Evolutionary conservation across 2,888 invertebrate species (phyloP).

Genomic region (Troides helena): DNA sequence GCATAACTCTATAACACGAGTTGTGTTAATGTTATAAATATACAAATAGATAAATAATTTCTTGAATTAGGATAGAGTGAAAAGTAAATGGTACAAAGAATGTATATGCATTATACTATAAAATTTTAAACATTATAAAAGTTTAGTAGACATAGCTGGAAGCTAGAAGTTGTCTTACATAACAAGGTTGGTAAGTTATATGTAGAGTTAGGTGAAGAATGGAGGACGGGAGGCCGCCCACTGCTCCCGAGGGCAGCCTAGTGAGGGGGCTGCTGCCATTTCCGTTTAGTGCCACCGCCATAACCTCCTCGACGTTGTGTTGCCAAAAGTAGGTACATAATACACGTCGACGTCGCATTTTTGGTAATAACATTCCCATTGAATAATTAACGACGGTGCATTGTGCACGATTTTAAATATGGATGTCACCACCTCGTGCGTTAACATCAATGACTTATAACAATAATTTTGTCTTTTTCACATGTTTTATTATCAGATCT

Average conservation of each 20-base stretch:
- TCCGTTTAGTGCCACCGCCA: conserved; percentile 34
- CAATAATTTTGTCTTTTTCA: background rate
- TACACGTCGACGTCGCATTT: conserved; percentile 12
- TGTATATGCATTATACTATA: background rate
- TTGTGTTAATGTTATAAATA: background rate
- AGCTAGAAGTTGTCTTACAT: conserved; percentile 29
- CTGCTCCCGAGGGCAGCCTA: conserved; percentile 54
- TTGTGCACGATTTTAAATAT: conserved; percentile 9
- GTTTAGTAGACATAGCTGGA: conserved; percentile 1
- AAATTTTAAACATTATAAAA: background rate
- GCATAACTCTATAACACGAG: background rate
- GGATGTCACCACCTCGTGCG: background rate
- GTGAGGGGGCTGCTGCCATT: conserved; percentile 45
- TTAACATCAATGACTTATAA: background rate
- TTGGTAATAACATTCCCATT: conserved; percentile 30
- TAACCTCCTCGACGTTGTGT: conserved; percentile 27
- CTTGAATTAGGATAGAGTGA: background rate
- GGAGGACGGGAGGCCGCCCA: conserved; percentile 58
- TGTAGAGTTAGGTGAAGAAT: conserved; percentile 40
- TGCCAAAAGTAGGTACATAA: conserved; percentile 25
- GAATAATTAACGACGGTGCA: conserved; percentile 30
- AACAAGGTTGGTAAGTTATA: conserved; percentile 31
- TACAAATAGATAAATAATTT: background rate
- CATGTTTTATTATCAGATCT: background rate
- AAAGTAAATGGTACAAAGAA: background rate